Base-by-base conservation (phyloP, 2,797 vertebrate genomes). In the Yasuhikotakia modesta region DNA sequence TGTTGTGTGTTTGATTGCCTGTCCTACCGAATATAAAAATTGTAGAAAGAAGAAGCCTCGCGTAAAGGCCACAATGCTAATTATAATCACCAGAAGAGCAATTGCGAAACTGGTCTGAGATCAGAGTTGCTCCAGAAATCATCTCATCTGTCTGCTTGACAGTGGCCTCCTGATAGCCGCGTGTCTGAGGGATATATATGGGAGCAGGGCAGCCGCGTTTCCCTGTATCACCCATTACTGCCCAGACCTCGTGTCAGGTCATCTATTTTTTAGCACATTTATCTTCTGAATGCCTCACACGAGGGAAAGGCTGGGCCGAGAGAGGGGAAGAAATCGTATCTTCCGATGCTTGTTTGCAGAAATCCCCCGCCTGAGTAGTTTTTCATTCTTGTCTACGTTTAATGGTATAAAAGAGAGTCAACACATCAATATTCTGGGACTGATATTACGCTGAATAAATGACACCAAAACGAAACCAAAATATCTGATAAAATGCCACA, bases 191-290 rank as follows among this genome's bases (percentile, higher is more conserved):
- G 93, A 97, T 97, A 96, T 96, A 98, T 97, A 95, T 96, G 93
- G 89, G 83, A 88, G 93, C 48, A 43, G 93, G 95, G 96, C 94
- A 94, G 94, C 92, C 94, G 95, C 96, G 94, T 93, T 94, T 95
- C 96, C 95, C 95, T 96, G 94, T 98, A 96, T 98, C 96, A 97
- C 94, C 93, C 94, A 93, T 97, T 97, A 97, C 96, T 95, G 95
- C 96, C 94, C 93, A 89, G 95, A 93, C 92, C 92, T 93, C 93
- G 95, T 96, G 96, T 96, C 96, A 95, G 95, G 94, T 94, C 95
- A 96, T 98, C 94, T 95, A 95, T 97, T 96, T 93, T 79, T 81
- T 96, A 94, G 92, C 91, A 93, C 95, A 97, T 98, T 95, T 95
- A 95, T 98, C 96, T 97, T 92, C 95, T 92, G 90, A 91, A 91